These are phyloP conservation scores for Neodon shergylaensis DNA, from an alignment of 2,113 vertebrate species.

Conservation along the genomic window DNA sequence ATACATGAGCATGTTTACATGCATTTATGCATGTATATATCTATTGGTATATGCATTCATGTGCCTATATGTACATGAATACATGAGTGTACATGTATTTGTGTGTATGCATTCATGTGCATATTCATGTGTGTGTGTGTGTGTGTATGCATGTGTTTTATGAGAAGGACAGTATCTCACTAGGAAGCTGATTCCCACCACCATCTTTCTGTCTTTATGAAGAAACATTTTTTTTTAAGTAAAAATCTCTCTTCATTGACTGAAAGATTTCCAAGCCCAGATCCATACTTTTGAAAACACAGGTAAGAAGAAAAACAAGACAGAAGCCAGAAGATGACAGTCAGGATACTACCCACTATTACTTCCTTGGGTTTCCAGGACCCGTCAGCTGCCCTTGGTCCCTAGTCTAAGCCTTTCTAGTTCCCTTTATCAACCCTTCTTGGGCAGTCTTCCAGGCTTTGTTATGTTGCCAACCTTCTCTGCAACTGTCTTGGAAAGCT, in stretches of 20 bases:
- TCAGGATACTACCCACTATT: background rate
- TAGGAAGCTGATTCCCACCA: background rate
- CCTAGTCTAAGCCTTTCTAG: background rate
- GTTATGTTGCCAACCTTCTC: background rate
- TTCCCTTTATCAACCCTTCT: conserved; percentile 27
- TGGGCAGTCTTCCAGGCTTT: conserved; percentile 4
- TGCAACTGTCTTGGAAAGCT: conserved; percentile 55
- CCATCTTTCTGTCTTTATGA: background rate
- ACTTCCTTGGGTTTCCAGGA: background rate
- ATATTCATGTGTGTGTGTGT: no score
- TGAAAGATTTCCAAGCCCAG: background rate
- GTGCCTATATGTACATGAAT: background rate
- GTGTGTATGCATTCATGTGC: background rate
- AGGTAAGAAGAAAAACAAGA: background rate
- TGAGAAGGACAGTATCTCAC: accelerated
- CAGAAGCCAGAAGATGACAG: background rate
- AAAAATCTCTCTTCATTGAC: background rate
- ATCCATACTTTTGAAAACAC: background rate
- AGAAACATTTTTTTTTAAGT: background rate
- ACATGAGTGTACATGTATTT: background rate
- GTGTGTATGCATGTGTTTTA: background rate
- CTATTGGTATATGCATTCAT: background rate
- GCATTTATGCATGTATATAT: background rate
- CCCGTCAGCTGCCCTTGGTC: background rate
- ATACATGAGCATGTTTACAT: no score